Percentiles rank a stretch among this genome's conserved stretches.
Evolutionary conservation across 2,113 vertebrate genomes (phyloP).

Genomic region (Mola mola): DNA sequence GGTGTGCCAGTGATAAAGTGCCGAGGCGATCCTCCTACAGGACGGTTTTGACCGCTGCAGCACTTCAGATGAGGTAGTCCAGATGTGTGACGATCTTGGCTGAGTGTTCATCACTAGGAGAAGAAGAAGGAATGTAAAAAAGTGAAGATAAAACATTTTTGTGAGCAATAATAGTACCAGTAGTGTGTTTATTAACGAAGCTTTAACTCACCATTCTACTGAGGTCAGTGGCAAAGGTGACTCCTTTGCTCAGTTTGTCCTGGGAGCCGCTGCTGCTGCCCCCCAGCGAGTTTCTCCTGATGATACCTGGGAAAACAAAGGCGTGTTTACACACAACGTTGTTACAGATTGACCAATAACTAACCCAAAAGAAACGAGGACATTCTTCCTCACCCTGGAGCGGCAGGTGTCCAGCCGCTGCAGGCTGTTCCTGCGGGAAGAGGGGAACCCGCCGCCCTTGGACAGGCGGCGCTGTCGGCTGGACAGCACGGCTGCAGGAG

Average conservation of each 20-base stretch:
- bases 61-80: slow-evolving; percentile 81
- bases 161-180: neutral
- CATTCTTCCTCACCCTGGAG: slow-evolving; percentile 80
- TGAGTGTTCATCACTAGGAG: slow-evolving; percentile 68
- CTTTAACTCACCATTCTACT: slow-evolving; percentile 84
- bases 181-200: neutral
- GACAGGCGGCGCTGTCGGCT: slow-evolving; percentile 93
- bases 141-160: neutral
- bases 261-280: slow-evolving; percentile 89
- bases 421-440: slow-evolving; percentile 92
- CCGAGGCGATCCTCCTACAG: slow-evolving; percentile 42
- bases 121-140: neutral
- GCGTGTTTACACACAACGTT: neutral
- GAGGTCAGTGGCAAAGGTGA: slow-evolving; percentile 89
- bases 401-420: slow-evolving; percentile 88
- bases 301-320: slow-evolving; percentile 83
- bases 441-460: slow-evolving; percentile 87
- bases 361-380: neutral
- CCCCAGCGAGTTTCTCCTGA: slow-evolving; percentile 92
- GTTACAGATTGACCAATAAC: no score
- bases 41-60: slow-evolving; percentile 50
- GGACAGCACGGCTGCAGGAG: slow-evolving; percentile 91
- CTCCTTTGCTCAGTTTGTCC: slow-evolving; percentile 89
- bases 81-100: slow-evolving; percentile 46
- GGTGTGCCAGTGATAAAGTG: slow-evolving; percentile 26